Conservation (phyloP, 2,113 vertebrate genomes). For the Rhadina sibilatrix region DNA sequence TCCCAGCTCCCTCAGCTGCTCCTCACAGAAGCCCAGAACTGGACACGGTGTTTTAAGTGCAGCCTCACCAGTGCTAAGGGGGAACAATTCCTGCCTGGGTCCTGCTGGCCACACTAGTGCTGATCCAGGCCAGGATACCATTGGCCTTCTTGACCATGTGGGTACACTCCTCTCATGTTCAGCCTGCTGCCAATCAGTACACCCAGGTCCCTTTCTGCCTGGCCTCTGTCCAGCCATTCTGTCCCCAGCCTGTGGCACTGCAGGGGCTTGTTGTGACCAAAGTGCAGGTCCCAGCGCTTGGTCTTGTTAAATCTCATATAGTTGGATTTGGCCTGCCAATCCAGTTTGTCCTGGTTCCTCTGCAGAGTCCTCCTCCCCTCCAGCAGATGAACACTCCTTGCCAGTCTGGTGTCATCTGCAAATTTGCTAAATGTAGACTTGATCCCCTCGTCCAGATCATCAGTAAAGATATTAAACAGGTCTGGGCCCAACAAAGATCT, state of each 20-base stretch:
- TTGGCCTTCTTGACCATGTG: not conserved
- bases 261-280: not conserved
- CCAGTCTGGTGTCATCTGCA: not conserved
- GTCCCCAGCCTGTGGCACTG: not conserved
- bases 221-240: not conserved
- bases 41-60: not conserved
- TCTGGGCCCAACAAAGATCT: not conserved
- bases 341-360: not conserved
- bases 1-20: not conserved
- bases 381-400: not conserved
- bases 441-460: not conserved
- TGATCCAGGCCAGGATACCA: not conserved
- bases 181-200: too few relatives aligned
- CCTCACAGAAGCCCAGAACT: not conserved
- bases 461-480: not conserved
- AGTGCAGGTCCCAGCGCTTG: too few relatives aligned
- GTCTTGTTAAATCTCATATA: not conserved
- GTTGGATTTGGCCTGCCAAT: not conserved
- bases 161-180: rapidly evolving
- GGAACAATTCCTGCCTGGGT: rapidly evolving
- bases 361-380: not conserved
- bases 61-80: not conserved
- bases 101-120: not conserved
- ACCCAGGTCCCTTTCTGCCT: not conserved
- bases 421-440: not conserved